Percentiles rank a stretch among this genome's conserved stretches.
These are phyloP conservation scores for Corythornis cristatus DNA, from an alignment of 2,113 vertebrate genomes.

Conservation along the genomic window DNA sequence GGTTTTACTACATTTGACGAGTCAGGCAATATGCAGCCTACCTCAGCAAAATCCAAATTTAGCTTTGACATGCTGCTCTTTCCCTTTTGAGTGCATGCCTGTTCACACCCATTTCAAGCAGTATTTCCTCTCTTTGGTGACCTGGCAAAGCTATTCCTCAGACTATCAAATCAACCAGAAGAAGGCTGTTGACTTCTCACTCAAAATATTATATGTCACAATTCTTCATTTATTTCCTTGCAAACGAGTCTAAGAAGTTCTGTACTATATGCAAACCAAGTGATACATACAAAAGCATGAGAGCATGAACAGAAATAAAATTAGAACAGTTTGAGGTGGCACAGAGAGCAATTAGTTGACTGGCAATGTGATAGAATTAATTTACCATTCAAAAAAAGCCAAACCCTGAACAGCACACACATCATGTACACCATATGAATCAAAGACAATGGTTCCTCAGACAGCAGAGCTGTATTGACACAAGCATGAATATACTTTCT, in stretches of 20 bases:
- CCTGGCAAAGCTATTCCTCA: not conserved
- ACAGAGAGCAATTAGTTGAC: not conserved
- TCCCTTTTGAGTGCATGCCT: not conserved
- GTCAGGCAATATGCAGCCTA: not conserved
- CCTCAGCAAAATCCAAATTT: not conserved
- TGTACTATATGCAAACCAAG: not conserved
- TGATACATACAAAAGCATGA: conserved; percentile 15
- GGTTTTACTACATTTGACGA: not conserved
- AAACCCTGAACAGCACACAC: not conserved
- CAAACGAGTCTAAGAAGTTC: not conserved
- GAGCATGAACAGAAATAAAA: conserved; percentile 4
- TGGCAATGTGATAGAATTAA: not conserved
- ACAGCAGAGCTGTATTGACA: not conserved
- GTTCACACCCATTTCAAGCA: not conserved
- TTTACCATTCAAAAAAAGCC: not conserved
- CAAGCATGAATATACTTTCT: not conserved
- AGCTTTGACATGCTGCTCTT: not conserved
- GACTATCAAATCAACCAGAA: not conserved
- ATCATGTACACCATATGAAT: not conserved
- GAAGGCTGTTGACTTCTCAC: not conserved
- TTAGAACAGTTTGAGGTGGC: not conserved
- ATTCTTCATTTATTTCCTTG: not conserved
- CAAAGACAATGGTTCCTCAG: conserved; percentile 5
- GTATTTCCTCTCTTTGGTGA: not conserved
- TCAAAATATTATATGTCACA: conserved; percentile 10